Evolutionary conservation across 2,113 vertebrate species (phyloP).

Genomic region (Syrrhaptes paradoxus): DNA sequence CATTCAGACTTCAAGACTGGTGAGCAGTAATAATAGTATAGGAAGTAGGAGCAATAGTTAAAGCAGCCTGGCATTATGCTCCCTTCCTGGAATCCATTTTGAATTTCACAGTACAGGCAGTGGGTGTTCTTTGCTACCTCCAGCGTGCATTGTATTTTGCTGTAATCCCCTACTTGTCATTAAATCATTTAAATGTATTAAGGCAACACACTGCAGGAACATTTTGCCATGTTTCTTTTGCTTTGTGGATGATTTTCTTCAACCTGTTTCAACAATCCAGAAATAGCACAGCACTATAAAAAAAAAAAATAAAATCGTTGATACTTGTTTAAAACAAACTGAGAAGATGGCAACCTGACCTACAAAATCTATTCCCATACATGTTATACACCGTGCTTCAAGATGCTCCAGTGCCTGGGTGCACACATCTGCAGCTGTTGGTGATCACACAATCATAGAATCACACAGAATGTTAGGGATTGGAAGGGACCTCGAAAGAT

Average conservation of each 20-base stretch:
- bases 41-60: conserved; percentile 65
- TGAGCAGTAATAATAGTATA: conserved; percentile 81
- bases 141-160: conserved; percentile 54
- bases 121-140: conserved; percentile 62
- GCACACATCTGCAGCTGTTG: neutral
- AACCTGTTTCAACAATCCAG: neutral
- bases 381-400: neutral
- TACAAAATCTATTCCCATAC: neutral
- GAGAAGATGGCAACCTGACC: neutral
- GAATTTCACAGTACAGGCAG: conserved; percentile 72
- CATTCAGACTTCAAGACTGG: conserved; percentile 78
- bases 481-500: too few species aligned
- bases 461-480: too few species aligned
- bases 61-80: conserved; percentile 63
- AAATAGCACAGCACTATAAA: neutral
- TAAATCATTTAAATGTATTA: conserved; percentile 74
- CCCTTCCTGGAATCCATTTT: conserved; percentile 76
- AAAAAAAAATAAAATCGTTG: neutral
- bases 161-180: conserved; percentile 72
- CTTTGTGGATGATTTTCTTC: conserved; percentile 59
- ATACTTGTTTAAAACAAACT: neutral
- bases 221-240: conserved; percentile 61
- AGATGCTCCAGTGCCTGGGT: accelerated
- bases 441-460: too few species aligned
- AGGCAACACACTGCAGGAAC: conserved; percentile 59